phyloP scores from a whole-genome alignment of 2,888 invertebrate genomes.

The Oscheius myriophilus region DNA sequence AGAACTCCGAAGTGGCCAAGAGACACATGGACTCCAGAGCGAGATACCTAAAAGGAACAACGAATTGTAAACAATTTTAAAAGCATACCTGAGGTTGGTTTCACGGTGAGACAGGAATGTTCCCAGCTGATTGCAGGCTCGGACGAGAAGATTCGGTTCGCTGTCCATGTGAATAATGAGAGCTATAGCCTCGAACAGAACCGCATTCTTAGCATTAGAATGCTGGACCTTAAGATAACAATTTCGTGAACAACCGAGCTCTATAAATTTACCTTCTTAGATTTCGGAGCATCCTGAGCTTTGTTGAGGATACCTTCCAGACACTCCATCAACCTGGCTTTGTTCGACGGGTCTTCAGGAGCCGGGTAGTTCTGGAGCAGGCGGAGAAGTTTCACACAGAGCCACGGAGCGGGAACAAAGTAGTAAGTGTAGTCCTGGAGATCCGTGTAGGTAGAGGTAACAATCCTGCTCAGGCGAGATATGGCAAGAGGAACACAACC shows the following conservation, averaged over 20 bases:
- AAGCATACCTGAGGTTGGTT: slow-evolving; percentile 84
- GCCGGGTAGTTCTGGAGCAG: slow-evolving; percentile 97
- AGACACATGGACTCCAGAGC: slow-evolving; percentile 99
- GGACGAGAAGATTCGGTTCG: slow-evolving; percentile 80
- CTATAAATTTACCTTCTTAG: slow-evolving; percentile 82
- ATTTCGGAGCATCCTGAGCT: slow-evolving; percentile 98
- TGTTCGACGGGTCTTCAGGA: slow-evolving; percentile 95
- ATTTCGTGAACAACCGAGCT: not conserved
- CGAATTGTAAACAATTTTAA: not conserved
- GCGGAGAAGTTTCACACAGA: slow-evolving; percentile 94
- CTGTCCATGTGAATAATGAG: slow-evolving; percentile 97
- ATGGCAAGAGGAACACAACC: slow-evolving; percentile 98
- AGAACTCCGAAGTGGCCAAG: slow-evolving; percentile 97
- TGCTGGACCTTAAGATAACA: slow-evolving; percentile 83
- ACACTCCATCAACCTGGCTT: slow-evolving; percentile 94
- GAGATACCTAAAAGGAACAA: slow-evolving; percentile 77
- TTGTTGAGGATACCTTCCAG: slow-evolving; percentile 76
- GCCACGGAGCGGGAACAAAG: slow-evolving; percentile 99
- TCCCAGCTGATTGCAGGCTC: slow-evolving; percentile 97
- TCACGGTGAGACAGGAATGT: slow-evolving; percentile 92
- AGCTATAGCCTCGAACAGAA: slow-evolving; percentile 98
- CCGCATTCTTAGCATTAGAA: slow-evolving; percentile 99
- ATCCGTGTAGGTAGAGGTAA: slow-evolving; percentile 97
- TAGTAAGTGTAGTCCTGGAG: slow-evolving; percentile 99
- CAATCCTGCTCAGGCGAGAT: slow-evolving; percentile 89